phyloP scores from a whole-genome alignment of 2,113 vertebrate species.

The Tursiops truncatus region DNA sequence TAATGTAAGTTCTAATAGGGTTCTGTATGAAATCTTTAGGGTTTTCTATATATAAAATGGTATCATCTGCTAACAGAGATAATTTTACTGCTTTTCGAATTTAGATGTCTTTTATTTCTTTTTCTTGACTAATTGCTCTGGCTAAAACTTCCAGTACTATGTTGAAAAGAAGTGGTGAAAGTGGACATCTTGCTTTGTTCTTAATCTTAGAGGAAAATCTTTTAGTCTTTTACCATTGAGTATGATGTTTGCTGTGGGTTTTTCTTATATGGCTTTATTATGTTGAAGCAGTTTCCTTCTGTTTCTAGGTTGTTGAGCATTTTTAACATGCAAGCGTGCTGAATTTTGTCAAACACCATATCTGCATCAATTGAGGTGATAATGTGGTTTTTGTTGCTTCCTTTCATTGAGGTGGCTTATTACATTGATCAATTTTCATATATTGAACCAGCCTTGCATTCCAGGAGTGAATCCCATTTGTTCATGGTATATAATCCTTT shows the following conservation, averaged over 20 bases:
- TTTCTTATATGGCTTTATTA: not conserved
- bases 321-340: not conserved
- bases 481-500: not conserved
- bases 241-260: not conserved
- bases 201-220: not conserved
- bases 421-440: not conserved
- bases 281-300: not conserved
- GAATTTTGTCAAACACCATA: not conserved
- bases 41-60: not conserved
- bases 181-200: not conserved
- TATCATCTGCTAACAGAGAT: not conserved
- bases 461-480: not conserved
- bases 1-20: not conserved
- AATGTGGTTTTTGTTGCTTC: not conserved
- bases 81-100: not conserved
- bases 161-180: not conserved
- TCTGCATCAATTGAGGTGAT: not conserved
- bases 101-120: not conserved
- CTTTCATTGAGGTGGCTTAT: not conserved
- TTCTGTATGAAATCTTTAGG: not conserved
- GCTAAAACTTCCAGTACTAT: not conserved
- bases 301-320: not conserved
- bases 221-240: not conserved
- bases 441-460: not conserved
- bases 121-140: not conserved